Conservation (phyloP, 2,797 vertebrate genomes). For the Gymnopithys bicolor region DNA sequence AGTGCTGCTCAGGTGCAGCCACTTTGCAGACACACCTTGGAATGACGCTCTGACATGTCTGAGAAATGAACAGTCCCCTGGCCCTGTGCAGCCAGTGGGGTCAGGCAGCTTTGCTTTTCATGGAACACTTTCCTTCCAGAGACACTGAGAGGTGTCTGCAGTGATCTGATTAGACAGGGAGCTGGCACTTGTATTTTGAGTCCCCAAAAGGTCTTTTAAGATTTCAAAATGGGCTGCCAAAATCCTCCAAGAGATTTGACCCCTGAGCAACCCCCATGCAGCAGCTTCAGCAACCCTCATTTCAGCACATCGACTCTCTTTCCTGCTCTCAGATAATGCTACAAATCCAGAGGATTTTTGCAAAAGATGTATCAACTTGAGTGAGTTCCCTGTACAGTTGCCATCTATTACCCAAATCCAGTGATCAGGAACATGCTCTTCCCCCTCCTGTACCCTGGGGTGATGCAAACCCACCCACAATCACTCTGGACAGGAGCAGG, state of each 20-base stretch:
- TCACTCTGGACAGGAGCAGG: accelerated
- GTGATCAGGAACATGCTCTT: accelerated
- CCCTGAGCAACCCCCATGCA: accelerated
- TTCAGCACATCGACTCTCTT: neutral
- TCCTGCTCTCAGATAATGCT: neutral
- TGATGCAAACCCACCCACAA: neutral
- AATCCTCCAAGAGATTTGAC: neutral
- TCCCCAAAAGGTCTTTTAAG: neutral
- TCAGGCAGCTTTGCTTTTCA: neutral
- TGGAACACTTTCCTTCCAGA: neutral
- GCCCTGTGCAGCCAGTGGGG: neutral
- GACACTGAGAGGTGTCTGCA: accelerated
- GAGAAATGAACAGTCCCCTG: neutral
- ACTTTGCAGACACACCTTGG: neutral
- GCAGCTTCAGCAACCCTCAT: neutral
- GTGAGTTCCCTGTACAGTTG: neutral
- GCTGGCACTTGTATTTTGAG: neutral
- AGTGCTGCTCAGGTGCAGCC: neutral
- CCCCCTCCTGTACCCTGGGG: neutral
- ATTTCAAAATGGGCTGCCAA: neutral
- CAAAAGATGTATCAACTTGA: neutral
- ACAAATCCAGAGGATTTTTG: neutral
- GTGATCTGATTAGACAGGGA: neutral
- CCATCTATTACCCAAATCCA: neutral
- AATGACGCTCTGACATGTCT: accelerated